These are phyloP conservation scores for Galaxias olidus DNA, from an alignment of 2,797 vertebrate species.

Conservation along the genomic window DNA sequence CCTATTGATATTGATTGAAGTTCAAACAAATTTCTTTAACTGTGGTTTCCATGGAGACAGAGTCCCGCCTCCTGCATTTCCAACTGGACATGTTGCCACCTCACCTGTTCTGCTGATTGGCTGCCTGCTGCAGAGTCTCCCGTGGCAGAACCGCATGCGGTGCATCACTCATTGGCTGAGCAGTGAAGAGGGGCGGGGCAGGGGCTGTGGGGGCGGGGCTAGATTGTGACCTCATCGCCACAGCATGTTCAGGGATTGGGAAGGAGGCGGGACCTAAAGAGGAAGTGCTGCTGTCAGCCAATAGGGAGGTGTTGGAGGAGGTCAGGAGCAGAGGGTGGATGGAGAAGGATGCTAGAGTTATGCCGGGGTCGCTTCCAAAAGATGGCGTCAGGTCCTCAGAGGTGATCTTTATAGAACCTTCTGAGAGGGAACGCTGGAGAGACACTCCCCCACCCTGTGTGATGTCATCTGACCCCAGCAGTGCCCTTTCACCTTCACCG, in stretches of 20 bases:
- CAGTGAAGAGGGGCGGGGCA: slow-evolving; percentile 48
- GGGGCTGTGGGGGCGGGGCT: slow-evolving; percentile 36
- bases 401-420: slow-evolving; percentile 32
- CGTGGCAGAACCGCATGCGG: slow-evolving; percentile 72
- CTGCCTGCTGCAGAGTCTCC: slow-evolving; percentile 78
- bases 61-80: slow-evolving; percentile 36
- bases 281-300: slow-evolving; percentile 66
- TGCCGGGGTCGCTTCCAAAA: slow-evolving; percentile 60
- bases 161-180: slow-evolving; percentile 63
- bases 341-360: slow-evolving; percentile 42
- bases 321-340: slow-evolving; percentile 31
- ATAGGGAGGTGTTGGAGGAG: slow-evolving; percentile 73
- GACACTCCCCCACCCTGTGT: background rate
- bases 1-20: background rate
- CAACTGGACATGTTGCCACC: slow-evolving; percentile 61
- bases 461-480: background rate
- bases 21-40: background rate
- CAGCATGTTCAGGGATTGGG: slow-evolving; percentile 56
- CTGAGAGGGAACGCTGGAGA: slow-evolving; percentile 59
- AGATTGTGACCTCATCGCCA: slow-evolving; percentile 55
- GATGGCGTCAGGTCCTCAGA: slow-evolving; percentile 45
- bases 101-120: slow-evolving; percentile 87
- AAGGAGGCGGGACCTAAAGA: slow-evolving; percentile 42
- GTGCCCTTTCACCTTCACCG: background rate
- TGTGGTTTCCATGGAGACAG: background rate